Conservation (phyloP, 2,888 invertebrate species). For the Pheosia gnoma region DNA sequence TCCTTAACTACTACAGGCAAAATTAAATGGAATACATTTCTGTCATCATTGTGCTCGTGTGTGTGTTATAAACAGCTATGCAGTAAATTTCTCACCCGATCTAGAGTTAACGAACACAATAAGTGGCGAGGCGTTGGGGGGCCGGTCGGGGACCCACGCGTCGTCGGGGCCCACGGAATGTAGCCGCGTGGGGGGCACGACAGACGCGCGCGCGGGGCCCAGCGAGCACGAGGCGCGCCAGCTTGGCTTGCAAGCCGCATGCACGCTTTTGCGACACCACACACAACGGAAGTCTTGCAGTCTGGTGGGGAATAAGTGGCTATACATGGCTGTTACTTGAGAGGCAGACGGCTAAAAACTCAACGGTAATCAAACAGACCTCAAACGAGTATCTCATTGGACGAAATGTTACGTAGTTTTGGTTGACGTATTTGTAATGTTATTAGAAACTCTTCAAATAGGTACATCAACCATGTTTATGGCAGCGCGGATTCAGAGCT, state of each 20-base stretch:
- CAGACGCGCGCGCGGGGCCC: slow-evolving; percentile 94
- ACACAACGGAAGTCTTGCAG: slow-evolving; percentile 98
- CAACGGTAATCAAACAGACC: too few species aligned
- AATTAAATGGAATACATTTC: too few species aligned
- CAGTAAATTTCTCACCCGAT: slow-evolving; percentile 83
- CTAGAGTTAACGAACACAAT: slow-evolving; percentile 99
- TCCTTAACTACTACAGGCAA: too few species aligned
- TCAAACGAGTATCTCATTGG: too few species aligned
- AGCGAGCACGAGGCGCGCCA: slow-evolving; percentile 92
- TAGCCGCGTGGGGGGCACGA: slow-evolving; percentile 96
- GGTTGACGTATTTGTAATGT: too few species aligned
- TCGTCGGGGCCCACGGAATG: slow-evolving; percentile 96
- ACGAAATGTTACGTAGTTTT: too few species aligned
- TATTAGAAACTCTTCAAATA: too few species aligned
- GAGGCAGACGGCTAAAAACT: too few species aligned
- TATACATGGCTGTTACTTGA: not conserved
- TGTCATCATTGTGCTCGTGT: too few species aligned
- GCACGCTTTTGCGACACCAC: slow-evolving; percentile 97
- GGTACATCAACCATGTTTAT: too few species aligned
- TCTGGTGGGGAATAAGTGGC: slow-evolving; percentile 64
- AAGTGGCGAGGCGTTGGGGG: slow-evolving; percentile 94
- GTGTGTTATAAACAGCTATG: not conserved
- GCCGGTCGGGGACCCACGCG: slow-evolving; percentile 93
- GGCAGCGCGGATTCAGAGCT: too few species aligned
- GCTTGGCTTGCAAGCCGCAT: slow-evolving; percentile 94